phyloP scores from a whole-genome alignment of 2,797 vertebrate species.

The Kryptopterus vitreolus region DNA sequence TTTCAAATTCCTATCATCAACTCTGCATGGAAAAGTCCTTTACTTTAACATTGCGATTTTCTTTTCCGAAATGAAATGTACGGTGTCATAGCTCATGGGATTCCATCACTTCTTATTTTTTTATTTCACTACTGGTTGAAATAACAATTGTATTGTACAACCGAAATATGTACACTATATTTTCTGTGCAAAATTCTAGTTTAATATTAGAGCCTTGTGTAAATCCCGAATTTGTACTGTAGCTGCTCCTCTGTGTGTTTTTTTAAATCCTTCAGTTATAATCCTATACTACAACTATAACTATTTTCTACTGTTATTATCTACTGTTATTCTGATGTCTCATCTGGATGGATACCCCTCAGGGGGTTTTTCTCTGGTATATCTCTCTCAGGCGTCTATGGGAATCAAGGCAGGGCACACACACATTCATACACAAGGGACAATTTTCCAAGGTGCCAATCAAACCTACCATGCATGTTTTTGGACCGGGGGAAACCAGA shows the following conservation, averaged over 20 bases:
- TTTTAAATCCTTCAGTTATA: background rate
- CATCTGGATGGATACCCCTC: conserved; percentile 1
- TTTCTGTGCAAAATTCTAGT: background rate
- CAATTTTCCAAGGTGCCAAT: too few species aligned
- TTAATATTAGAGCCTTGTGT: background rate
- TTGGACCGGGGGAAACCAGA: too few species aligned
- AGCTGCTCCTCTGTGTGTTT: background rate
- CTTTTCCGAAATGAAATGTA: background rate
- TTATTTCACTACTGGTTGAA: background rate
- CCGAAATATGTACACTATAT: too few species aligned
- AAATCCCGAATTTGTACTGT: background rate
- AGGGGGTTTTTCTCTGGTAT: too few species aligned
- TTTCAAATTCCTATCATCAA: conserved; percentile 10
- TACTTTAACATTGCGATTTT: background rate
- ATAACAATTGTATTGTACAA: background rate
- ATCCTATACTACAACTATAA: too few species aligned
- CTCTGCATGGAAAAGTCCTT: conserved; percentile 9
- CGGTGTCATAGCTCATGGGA: background rate
- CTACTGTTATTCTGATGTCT: background rate
- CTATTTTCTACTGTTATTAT: background rate
- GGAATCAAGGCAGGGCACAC: too few species aligned
- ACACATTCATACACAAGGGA: too few species aligned
- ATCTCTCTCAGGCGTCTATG: too few species aligned
- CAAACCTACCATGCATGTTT: too few species aligned
- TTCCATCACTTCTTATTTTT: background rate